Evolutionary conservation across 2,888 invertebrate species (phyloP).

Genomic region (Gibbula magus): DNA sequence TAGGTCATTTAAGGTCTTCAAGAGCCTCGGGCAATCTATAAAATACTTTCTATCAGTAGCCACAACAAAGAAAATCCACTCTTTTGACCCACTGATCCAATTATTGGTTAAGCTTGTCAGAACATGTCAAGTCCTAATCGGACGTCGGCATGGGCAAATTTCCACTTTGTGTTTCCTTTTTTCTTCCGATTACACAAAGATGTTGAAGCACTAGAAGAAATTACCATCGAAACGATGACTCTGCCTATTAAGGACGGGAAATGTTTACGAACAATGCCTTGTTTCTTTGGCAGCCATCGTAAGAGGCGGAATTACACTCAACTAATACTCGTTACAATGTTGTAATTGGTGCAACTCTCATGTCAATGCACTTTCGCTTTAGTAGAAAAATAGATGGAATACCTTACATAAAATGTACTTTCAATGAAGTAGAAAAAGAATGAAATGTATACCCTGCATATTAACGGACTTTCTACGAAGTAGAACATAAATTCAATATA

Average conservation of each 20-base stretch:
- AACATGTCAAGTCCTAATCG: background rate
- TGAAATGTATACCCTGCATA: too few relatives aligned
- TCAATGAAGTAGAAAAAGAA: too few relatives aligned
- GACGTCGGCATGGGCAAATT: slow-evolving; percentile 4
- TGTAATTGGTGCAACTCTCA: too few relatives aligned
- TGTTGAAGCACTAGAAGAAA: background rate
- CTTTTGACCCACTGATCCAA: background rate
- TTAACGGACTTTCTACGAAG: too few relatives aligned
- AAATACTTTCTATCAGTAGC: background rate
- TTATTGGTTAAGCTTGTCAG: background rate
- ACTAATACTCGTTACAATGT: too few relatives aligned
- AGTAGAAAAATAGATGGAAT: too few relatives aligned
- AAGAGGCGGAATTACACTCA: too few relatives aligned
- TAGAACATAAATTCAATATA: too few relatives aligned
- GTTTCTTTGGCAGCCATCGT: background rate
- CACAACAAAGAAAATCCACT: background rate
- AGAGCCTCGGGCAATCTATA: background rate
- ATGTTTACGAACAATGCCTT: background rate
- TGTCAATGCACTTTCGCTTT: too few relatives aligned
- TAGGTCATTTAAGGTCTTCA: background rate
- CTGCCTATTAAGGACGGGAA: background rate
- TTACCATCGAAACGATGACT: background rate
- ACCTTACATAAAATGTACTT: too few relatives aligned
- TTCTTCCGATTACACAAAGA: slow-evolving; percentile 15
- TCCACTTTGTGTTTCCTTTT: background rate